A percentile compares a stretch with the other conserved stretches of the same genome.
These are phyloP conservation scores for Drosophila rubida DNA, from an alignment of 2,888 invertebrate genomes.

Conservation along the genomic window DNA sequence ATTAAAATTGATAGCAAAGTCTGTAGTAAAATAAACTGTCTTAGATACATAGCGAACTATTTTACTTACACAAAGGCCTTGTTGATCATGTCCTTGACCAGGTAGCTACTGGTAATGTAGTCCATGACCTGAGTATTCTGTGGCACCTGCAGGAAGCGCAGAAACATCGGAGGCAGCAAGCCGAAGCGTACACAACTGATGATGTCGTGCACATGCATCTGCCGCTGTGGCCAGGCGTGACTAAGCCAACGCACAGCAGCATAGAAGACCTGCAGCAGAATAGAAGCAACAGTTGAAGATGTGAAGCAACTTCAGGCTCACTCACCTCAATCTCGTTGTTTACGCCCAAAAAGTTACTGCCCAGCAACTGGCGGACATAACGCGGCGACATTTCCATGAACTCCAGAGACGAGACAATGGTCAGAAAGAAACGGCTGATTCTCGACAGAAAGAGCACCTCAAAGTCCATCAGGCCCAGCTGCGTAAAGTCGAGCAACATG, in stretches of 20 bases:
- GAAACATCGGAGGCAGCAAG: slow-evolving; percentile 48
- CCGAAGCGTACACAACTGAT: slow-evolving; percentile 43
- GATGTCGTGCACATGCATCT: not conserved
- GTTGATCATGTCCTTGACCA: slow-evolving; percentile 22
- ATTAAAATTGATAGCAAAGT: not conserved
- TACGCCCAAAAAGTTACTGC: slow-evolving; percentile 45
- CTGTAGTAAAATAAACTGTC: not conserved
- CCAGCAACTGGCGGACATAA: slow-evolving; percentile 27
- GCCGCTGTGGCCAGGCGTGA: slow-evolving; percentile 38
- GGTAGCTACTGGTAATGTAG: not conserved
- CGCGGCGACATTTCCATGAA: slow-evolving; percentile 28
- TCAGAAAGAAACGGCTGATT: slow-evolving; percentile 47
- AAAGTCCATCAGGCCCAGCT: slow-evolving; percentile 15
- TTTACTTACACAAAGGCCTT: slow-evolving; percentile 37
- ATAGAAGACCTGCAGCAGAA: slow-evolving; percentile 49
- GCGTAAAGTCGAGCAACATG: slow-evolving; percentile 11
- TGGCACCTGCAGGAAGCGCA: slow-evolving; percentile 36
- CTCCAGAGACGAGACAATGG: slow-evolving; percentile 45
- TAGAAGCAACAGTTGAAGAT: not conserved
- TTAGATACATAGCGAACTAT: not conserved
- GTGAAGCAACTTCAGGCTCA: not conserved
- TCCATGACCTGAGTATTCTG: slow-evolving; percentile 33
- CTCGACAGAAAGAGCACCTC: slow-evolving; percentile 32
- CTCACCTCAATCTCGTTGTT: slow-evolving; percentile 58
- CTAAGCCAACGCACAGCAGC: slow-evolving; percentile 49